Percentiles rank a stretch among this genome's conserved stretches.
Evolutionary conservation across 2,888 invertebrate genomes (phyloP).

Genomic region (Steinernema carpocapsae): DNA sequence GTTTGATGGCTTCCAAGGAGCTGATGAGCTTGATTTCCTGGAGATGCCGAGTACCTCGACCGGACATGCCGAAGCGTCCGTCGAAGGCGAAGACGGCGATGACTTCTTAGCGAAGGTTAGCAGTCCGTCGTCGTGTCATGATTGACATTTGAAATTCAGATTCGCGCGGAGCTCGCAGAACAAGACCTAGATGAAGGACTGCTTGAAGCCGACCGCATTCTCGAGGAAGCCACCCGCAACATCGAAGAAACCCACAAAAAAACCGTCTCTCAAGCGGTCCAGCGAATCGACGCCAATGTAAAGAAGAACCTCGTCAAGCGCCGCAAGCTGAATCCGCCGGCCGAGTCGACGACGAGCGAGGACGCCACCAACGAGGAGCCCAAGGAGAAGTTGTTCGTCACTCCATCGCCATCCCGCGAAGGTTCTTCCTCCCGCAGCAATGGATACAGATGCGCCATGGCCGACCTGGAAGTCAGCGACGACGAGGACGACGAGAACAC

Average conservation of each 20-base stretch:
- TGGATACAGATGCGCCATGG: background rate
- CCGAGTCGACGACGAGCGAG: background rate
- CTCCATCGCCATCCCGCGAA: background rate
- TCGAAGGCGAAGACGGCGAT: background rate
- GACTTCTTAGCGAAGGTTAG: constrained; percentile 3
- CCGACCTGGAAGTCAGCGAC: constrained; percentile 6
- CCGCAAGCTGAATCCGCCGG: background rate
- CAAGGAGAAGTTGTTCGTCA: background rate
- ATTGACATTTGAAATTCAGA: constrained; percentile 10
- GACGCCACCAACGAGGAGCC: background rate
- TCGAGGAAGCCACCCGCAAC: background rate
- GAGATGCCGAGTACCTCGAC: background rate
- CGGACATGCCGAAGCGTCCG: background rate
- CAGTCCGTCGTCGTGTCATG: background rate
- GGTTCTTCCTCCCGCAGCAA: background rate
- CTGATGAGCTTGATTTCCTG: background rate
- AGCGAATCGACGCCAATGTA: background rate
- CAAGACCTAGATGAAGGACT: constrained; percentile 6
- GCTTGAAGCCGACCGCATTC: constrained; percentile 11
- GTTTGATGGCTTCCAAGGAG: background rate
- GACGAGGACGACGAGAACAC: background rate
- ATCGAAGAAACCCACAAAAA: background rate
- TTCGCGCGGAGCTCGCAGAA: background rate
- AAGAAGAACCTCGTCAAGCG: background rate
- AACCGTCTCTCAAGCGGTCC: background rate